phyloP scores from a whole-genome alignment of 2,113 vertebrate genomes.

The Picathartes gymnocephalus region DNA sequence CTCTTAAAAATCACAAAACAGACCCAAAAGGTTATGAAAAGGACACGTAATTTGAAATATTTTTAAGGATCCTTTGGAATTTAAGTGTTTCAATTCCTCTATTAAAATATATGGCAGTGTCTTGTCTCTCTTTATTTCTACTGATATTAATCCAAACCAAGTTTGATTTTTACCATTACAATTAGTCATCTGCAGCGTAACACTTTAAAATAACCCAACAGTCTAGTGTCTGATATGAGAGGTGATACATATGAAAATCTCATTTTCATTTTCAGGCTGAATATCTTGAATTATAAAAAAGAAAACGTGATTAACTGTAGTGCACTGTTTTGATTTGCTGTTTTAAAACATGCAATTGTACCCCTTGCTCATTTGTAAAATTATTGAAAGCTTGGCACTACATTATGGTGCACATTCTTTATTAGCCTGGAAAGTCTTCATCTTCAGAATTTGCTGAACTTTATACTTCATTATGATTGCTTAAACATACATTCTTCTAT shows the following conservation, averaged over 20 bases:
- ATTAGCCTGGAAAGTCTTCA: background rate
- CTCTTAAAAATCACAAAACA: background rate
- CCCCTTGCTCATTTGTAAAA: background rate
- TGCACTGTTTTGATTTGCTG: conserved; percentile 50
- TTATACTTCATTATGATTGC: background rate
- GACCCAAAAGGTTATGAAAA: conserved; percentile 30
- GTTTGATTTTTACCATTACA: conserved; percentile 26
- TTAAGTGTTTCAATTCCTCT: background rate
- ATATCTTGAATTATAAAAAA: conserved; percentile 42
- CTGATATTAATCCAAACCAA: background rate
- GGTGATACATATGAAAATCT: conserved; percentile 5
- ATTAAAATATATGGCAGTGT: conserved; percentile 37
- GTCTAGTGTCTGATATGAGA: background rate
- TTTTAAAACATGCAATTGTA: background rate
- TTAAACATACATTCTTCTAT: background rate
- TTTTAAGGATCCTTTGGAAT: background rate
- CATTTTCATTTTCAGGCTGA: conserved; percentile 45
- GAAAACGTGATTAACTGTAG: conserved; percentile 40
- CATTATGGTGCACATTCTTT: conserved; percentile 21
- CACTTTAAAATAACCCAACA: conserved; percentile 25
- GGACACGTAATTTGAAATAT: conserved; percentile 48
- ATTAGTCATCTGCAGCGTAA: conserved; percentile 28
- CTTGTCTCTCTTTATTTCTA: conserved; percentile 28
- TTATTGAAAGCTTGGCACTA: background rate
- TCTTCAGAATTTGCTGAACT: background rate